Conservation (phyloP, 1,140 invertebrate species). For the Bombus superbus region DNA sequence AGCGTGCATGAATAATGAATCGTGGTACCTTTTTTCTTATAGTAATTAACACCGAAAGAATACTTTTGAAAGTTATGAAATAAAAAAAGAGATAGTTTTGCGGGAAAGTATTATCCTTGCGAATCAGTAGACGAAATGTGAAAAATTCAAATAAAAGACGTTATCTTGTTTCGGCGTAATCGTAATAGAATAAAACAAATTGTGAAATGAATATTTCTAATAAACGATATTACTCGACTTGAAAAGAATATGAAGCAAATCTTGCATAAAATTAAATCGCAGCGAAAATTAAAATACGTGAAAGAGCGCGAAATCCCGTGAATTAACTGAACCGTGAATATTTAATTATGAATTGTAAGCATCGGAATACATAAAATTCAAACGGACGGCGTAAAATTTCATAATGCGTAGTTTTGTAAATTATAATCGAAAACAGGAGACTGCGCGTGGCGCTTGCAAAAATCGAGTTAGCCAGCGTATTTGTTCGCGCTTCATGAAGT, state of each 20-base stretch:
- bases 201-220: not conserved
- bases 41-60: not conserved
- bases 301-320: not conserved
- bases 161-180: not conserved
- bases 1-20: conserved; percentile 34
- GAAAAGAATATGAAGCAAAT: not conserved
- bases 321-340: not conserved
- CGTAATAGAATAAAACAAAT: not conserved
- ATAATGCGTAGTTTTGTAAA: conserved; percentile 2
- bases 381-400: not conserved
- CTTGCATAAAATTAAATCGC: not conserved
- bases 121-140: not conserved
- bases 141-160: not conserved
- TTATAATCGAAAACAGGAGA: not conserved
- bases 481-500: conserved; percentile 7
- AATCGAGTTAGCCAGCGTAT: conserved; percentile 25
- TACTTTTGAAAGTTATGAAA: no score
- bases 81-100: not conserved
- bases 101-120: not conserved
- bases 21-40: not conserved
- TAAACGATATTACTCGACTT: not conserved
- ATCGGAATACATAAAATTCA: not conserved
- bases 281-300: not conserved
- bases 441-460: not conserved
- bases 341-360: not conserved